These are phyloP conservation scores for Platypus cylindrus DNA, from an alignment of 2,888 invertebrate genomes.

Conservation along the genomic window DNA sequence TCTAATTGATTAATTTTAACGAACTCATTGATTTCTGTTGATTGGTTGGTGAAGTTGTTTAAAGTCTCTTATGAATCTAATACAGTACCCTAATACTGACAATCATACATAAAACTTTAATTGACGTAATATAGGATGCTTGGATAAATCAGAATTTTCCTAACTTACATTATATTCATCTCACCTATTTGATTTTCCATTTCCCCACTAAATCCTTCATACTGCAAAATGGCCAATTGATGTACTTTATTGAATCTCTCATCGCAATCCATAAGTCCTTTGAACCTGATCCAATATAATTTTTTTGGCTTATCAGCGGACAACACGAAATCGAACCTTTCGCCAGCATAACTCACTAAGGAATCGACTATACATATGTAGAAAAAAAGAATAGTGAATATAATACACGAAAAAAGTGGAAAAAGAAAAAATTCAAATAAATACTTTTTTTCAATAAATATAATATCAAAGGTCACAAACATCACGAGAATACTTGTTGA, in stretches of 20 bases:
- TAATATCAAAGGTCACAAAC: too few species aligned
- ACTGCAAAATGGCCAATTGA: slow-evolving; percentile 51
- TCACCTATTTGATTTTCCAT: slow-evolving; percentile 25
- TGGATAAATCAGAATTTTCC: too few species aligned
- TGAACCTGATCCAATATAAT: slow-evolving; percentile 65
- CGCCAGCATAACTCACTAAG: slow-evolving; percentile 71
- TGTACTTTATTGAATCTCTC: slow-evolving; percentile 52
- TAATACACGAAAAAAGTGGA: slow-evolving; percentile 1
- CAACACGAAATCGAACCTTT: slow-evolving; percentile 73
- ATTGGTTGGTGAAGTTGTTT: too few species aligned
- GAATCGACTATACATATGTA: slow-evolving; percentile 18
- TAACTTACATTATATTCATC: background rate
- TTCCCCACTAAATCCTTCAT: slow-evolving; percentile 45
- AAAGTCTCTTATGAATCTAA: too few species aligned
- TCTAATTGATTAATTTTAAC: background rate
- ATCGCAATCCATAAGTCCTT: slow-evolving; percentile 81
- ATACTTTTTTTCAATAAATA: too few species aligned
- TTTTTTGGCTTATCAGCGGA: slow-evolving; percentile 56
- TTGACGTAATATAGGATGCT: too few species aligned
- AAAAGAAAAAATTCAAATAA: too few species aligned
- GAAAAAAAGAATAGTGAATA: background rate
- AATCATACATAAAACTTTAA: too few species aligned
- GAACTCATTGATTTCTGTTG: background rate
- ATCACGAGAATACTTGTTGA: too few species aligned
- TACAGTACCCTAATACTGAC: too few species aligned